phyloP scores from a whole-genome alignment of 2,797 vertebrate genomes.

The Nasua narica region DNA sequence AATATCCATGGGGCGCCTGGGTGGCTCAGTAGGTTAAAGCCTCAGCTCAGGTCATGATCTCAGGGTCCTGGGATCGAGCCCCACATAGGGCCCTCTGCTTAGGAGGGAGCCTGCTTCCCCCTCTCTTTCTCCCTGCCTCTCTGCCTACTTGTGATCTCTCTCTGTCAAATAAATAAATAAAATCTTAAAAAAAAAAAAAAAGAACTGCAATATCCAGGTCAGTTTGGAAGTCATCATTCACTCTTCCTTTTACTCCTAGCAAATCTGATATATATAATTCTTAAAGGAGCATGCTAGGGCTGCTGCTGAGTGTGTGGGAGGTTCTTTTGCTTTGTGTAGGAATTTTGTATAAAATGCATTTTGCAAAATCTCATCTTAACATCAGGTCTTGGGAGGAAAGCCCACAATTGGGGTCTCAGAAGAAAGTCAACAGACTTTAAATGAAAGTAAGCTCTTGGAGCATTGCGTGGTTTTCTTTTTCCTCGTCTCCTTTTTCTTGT shows the following conservation, averaged over 20 bases:
- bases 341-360: conserved; percentile 25
- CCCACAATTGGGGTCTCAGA: not conserved
- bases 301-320: conserved; percentile 21
- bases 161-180: too few species aligned
- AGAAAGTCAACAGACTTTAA: not conserved
- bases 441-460: not conserved
- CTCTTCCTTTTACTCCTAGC: not conserved
- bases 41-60: too few species aligned
- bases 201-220: conserved; percentile 22
- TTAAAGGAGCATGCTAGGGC: not conserved
- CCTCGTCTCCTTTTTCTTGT: too few species aligned
- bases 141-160: too few species aligned
- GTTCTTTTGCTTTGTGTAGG: not conserved
- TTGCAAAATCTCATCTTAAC: conserved; percentile 41
- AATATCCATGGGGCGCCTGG: too few species aligned
- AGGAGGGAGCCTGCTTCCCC: too few species aligned
- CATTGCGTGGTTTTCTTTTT: too few species aligned
- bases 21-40: too few species aligned
- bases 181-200: too few species aligned
- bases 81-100: too few species aligned
- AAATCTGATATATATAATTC: not conserved
- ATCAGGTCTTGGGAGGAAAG: not conserved
- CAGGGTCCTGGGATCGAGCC: too few species aligned
- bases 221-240: not conserved
- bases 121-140: too few species aligned